phyloP scores from a whole-genome alignment of 2,797 vertebrate species.

The Amphiprion clarkii region DNA sequence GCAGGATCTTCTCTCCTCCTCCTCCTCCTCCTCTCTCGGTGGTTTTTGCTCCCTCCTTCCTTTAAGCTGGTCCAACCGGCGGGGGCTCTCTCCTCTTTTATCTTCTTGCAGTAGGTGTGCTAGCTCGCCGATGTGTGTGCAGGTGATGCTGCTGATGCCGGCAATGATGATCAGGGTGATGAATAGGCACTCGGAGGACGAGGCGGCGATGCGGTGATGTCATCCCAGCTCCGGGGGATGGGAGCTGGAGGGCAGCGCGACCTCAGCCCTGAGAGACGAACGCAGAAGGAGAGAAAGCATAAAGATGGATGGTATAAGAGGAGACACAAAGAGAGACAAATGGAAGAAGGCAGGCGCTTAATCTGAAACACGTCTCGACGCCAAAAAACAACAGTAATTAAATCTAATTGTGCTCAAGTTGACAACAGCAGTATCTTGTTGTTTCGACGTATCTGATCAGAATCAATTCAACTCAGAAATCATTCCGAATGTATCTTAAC shows the following conservation, averaged over 20 bases:
- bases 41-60: slow-evolving; percentile 46
- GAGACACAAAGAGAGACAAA: slow-evolving; percentile 3
- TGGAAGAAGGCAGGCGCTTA: background rate
- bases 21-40: slow-evolving; percentile 53
- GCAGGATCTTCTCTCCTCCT: slow-evolving; percentile 65
- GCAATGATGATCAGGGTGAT: slow-evolving; percentile 81
- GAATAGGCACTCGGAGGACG: slow-evolving; percentile 76
- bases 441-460: slow-evolving; percentile 41
- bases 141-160: slow-evolving; percentile 78
- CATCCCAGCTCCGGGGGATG: slow-evolving; percentile 70
- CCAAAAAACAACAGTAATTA: slow-evolving; percentile 15
- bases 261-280: slow-evolving; percentile 72
- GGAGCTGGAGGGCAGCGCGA: slow-evolving; percentile 78
- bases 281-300: slow-evolving; percentile 25
- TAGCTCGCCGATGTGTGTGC: slow-evolving; percentile 6
- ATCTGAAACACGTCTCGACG: slow-evolving; percentile 14
- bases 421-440: slow-evolving; percentile 20
- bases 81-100: slow-evolving; percentile 57
- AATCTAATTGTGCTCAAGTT: slow-evolving; percentile 32
- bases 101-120: slow-evolving; percentile 46
- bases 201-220: slow-evolving; percentile 80
- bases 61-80: slow-evolving; percentile 50
- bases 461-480: slow-evolving; percentile 54
- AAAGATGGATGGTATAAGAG: slow-evolving; percentile 10
- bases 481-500: slow-evolving; percentile 42